These are phyloP conservation scores for Laticauda laticaudata DNA, from an alignment of 2,113 vertebrate genomes.

Conservation along the genomic window DNA sequence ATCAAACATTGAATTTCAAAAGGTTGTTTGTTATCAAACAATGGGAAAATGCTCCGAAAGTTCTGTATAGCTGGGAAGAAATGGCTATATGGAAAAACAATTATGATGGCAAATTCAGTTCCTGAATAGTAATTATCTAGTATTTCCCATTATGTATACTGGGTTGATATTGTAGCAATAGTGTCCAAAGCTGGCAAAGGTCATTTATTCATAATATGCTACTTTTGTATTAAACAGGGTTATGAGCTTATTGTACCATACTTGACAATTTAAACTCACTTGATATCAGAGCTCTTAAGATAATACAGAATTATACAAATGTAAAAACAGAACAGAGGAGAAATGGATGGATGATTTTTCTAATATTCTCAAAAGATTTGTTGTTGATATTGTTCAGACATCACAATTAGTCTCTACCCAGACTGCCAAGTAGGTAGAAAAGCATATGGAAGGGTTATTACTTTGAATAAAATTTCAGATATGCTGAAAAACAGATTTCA, in stretches of 20 bases:
- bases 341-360: conserved; percentile 57
- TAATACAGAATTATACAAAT: conserved; percentile 73
- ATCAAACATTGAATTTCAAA: background rate
- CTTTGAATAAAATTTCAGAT: conserved; percentile 55
- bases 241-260: conserved; percentile 70
- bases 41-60: background rate
- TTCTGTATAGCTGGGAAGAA: background rate
- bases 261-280: conserved; percentile 75
- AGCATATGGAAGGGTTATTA: conserved; percentile 44
- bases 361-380: conserved; percentile 63
- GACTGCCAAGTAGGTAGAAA: conserved; percentile 45
- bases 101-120: conserved; percentile 65
- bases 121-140: conserved; percentile 69
- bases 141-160: conserved; percentile 35
- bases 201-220: conserved; percentile 55
- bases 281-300: conserved; percentile 70
- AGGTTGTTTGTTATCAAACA: background rate
- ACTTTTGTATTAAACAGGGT: conserved; percentile 66
- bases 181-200: conserved; percentile 59
- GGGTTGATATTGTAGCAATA: conserved; percentile 62
- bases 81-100: conserved; percentile 59
- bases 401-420: conserved; percentile 49
- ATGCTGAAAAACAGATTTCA: conserved; percentile 36
- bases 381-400: conserved; percentile 47
- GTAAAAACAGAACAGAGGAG: conserved; percentile 71